A percentile compares a stretch with the other conserved stretches of the same genome.
Evolutionary conservation across 2,888 invertebrate genomes (phyloP).

Genomic region (Marronus borbonicus): DNA sequence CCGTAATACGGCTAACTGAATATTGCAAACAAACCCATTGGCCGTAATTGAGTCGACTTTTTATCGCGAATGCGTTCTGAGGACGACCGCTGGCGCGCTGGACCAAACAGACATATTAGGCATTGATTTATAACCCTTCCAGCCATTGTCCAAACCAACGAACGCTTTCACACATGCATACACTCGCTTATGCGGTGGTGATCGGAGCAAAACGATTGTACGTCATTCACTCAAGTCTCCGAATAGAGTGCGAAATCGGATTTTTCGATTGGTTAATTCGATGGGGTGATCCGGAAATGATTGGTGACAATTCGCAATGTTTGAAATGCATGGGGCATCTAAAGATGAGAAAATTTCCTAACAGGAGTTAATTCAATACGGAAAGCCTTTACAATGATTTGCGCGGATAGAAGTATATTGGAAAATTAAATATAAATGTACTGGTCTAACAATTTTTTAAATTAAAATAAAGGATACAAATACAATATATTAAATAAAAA

Average conservation of each 20-base stretch:
- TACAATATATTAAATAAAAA: no score
- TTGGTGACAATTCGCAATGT: not conserved
- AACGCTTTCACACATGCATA: not conserved
- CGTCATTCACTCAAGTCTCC: constrained; percentile 28
- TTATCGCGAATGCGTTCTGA: constrained; percentile 40
- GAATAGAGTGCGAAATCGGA: constrained; percentile 30
- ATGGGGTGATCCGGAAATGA: not conserved
- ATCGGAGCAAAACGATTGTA: constrained; percentile 18
- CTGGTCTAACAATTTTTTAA: no score
- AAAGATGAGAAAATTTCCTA: no score
- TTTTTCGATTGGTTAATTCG: constrained; percentile 31
- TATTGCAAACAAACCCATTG: constrained; percentile 59
- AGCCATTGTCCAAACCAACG: not conserved
- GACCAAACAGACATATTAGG: constrained; percentile 19
- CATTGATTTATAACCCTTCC: constrained; percentile 41
- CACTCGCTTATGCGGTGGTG: not conserved
- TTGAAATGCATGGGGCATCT: no score
- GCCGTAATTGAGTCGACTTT: constrained; percentile 53
- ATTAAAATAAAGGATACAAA: no score
- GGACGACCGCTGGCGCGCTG: not conserved
- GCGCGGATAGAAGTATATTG: no score
- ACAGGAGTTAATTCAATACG: no score
- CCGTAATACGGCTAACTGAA: constrained; percentile 59
- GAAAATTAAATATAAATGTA: no score
- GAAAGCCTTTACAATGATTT: no score